These are phyloP conservation scores for Apis cerana DNA, from an alignment of 1,140 invertebrate species.

Conservation along the genomic window DNA sequence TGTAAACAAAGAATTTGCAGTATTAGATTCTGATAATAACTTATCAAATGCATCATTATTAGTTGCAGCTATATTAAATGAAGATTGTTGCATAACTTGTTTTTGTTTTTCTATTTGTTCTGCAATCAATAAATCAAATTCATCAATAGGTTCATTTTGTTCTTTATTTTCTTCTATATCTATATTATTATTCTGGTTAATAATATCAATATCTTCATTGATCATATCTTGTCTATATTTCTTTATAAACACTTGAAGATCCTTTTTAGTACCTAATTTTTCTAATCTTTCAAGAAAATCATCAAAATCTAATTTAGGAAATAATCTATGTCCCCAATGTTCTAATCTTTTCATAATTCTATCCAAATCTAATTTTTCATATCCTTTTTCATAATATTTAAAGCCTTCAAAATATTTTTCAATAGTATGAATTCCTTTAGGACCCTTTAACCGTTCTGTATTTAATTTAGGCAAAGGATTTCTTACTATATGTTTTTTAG, in stretches of 20 bases:
- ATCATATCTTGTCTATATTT: conserved; percentile 85
- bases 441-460: conserved; percentile 86
- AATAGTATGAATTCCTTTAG: conserved; percentile 89
- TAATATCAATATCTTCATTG: conserved; percentile 66
- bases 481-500: conserved; percentile 82
- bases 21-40: conserved; percentile 39
- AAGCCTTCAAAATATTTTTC: conserved; percentile 91
- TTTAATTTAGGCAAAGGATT: conserved; percentile 89
- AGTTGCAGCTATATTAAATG: neutral
- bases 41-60: conserved; percentile 45
- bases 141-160: conserved; percentile 73
- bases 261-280: conserved; percentile 88
- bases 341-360: conserved; percentile 91
- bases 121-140: conserved; percentile 81
- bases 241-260: conserved; percentile 83
- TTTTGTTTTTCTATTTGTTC: conserved; percentile 74
- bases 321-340: conserved; percentile 95
- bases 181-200: conserved; percentile 52
- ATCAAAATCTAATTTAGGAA: conserved; percentile 93
- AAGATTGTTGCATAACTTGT: conserved; percentile 48
- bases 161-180: conserved; percentile 70
- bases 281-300: conserved; percentile 92
- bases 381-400: conserved; percentile 91
- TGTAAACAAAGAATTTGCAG: neutral
- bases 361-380: conserved; percentile 92